phyloP scores from a whole-genome alignment of 2,888 invertebrate genomes.

The Polydrusus pterygomalis region DNA sequence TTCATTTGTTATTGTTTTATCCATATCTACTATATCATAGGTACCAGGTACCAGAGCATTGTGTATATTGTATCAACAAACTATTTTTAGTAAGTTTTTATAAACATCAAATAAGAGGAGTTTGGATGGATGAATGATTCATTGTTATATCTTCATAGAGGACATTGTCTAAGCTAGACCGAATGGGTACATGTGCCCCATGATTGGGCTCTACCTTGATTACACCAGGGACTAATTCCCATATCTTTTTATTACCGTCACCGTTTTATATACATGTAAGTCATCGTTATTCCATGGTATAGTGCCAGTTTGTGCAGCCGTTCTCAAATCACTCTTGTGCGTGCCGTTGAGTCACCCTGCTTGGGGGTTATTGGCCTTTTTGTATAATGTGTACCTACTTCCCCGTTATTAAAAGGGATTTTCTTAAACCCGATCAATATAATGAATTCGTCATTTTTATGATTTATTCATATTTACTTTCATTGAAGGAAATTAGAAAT shows the following conservation, averaged over 20 bases:
- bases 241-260: conserved; percentile 20
- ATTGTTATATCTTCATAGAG: not conserved
- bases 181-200: not conserved
- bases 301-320: conserved; percentile 42
- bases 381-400: conserved; percentile 27
- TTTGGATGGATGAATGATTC: not conserved
- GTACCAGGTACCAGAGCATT: no score
- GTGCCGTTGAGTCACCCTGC: conserved; percentile 53
- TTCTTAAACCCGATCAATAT: conserved; percentile 29
- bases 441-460: conserved; percentile 20
- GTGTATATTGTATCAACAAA: no score
- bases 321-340: conserved; percentile 43
- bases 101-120: not conserved
- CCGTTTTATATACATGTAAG: conserved; percentile 19
- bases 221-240: conserved; percentile 21
- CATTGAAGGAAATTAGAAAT: no score
- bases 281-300: conserved; percentile 8
- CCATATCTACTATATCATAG: no score
- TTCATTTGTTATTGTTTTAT: no score
- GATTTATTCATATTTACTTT: conserved; percentile 7
- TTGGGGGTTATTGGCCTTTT: conserved; percentile 55
- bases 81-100: no score
- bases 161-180: not conserved
- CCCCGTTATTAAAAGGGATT: conserved; percentile 24
- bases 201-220: not conserved